Evolutionary conservation across 2,797 vertebrate species (phyloP), one percentile per base, ranked within the genome.

Genomic region (Enteromius fasciolatus): DNA sequence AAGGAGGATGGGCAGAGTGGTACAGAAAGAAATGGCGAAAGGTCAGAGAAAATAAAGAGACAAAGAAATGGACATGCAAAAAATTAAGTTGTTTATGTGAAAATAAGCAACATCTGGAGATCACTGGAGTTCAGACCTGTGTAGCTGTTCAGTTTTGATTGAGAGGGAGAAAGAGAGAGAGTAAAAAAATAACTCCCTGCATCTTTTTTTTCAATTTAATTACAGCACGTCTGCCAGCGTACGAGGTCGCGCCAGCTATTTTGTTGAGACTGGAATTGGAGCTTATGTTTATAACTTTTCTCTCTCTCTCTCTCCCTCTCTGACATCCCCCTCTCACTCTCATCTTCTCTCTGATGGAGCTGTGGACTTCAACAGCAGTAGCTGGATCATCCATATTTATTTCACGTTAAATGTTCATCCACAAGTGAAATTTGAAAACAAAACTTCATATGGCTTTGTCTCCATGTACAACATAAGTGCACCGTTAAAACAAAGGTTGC

Each of bases 201-300:
- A 67, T 76, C 80, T 46, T 78, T 83, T 57, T 31, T 85, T 88
- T 81, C n/a, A 15, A 81, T 91, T 87, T 89, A 85, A 89, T 87
- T 87, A 87, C 84, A 82, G 44, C 67, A 78, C 64, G 75, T 36
- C 64, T 88, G 90, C 89, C 90, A 92, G 66, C 23, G 3, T 86
- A 84, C 52, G 23, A 14, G 31, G 83, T 83, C 70, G 48, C 83
- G 89, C 90, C 88, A 89, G 89, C 88, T 89, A 91, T 88, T 91
- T 91, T 91, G 87, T 90, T 89, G 88, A 90, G 88, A 89, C 90
- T 91, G 90, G 91, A 93, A 89, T 87, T 75, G 85, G 87, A 90
- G 83, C 87, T 88, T 84, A 67, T 91, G 87, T 92, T 92, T 90
- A 91, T 87, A 88, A 84, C 78, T 86, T 82, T 28, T 85, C 72